Evolutionary conservation across 2,888 invertebrate species (phyloP).

Genomic region (Branchipolynoe longqiensis): DNA sequence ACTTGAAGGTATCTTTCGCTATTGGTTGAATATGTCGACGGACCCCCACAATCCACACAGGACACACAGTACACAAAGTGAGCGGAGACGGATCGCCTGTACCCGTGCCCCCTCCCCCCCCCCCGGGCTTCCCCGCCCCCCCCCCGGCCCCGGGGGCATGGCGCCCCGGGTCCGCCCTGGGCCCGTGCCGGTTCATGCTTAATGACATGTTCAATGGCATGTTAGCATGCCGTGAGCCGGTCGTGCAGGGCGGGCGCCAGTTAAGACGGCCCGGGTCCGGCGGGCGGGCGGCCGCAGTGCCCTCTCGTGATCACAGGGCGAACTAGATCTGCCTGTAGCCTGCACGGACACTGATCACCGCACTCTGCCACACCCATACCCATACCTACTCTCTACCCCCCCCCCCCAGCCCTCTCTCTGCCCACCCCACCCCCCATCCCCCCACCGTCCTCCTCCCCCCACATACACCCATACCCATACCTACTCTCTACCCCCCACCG

Average conservation of each 20-base stretch:
- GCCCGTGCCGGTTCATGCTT: constrained; percentile 25
- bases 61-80: too few species aligned
- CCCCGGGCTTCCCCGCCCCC: too few species aligned
- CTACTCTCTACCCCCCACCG: too few species aligned
- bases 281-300: constrained; percentile 17
- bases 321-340: constrained; percentile 19
- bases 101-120: neutral
- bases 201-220: constrained; percentile 50
- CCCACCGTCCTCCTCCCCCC: neutral
- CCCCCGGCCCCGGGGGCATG: too few species aligned
- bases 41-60: too few species aligned
- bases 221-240: constrained; percentile 13
- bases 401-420: neutral
- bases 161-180: too few species aligned
- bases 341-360: neutral
- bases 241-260: constrained; percentile 7
- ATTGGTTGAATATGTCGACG: too few species aligned
- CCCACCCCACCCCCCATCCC: neutral
- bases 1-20: too few species aligned
- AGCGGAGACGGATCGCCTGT: too few species aligned
- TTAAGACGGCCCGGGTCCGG: constrained; percentile 33
- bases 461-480: neutral
- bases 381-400: neutral
- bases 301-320: constrained; percentile 37
- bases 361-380: neutral